Conservation (phyloP, 2,888 invertebrate species). For the Ganaspis brasiliensis region DNA sequence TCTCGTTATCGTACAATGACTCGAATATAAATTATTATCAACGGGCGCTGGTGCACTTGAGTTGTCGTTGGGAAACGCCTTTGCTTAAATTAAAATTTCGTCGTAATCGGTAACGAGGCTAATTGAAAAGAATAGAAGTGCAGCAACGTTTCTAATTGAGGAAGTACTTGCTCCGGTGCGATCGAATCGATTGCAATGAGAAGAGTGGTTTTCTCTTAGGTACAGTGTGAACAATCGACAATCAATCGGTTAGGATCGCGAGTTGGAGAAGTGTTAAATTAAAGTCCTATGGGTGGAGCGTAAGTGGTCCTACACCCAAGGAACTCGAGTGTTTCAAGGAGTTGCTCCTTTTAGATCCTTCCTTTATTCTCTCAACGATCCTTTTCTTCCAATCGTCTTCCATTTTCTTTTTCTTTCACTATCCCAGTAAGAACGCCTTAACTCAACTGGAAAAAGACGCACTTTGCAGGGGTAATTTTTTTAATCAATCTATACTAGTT, state of each 20-base stretch:
- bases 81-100: not conserved
- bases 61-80: not conserved
- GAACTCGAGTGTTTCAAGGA: conserved; percentile 28
- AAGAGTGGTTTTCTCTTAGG: conserved; percentile 24
- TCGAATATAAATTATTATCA: conserved; percentile 35
- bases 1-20: conserved; percentile 21
- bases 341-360: conserved; percentile 42
- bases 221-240: conserved; percentile 39
- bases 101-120: conserved; percentile 16
- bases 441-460: conserved; percentile 28
- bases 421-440: conserved; percentile 12
- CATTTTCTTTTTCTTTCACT: not conserved
- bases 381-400: conserved; percentile 27
- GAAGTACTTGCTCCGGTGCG: not conserved
- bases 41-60: not conserved
- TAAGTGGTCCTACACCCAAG: conserved; percentile 31
- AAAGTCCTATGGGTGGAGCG: conserved; percentile 30
- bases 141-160: conserved; percentile 29
- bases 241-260: conserved; percentile 41
- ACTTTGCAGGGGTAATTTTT: conserved; percentile 36
- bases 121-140: conserved; percentile 20
- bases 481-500: not conserved
- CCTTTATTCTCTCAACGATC: conserved; percentile 15
- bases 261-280: conserved; percentile 39
- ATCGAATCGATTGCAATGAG: conserved; percentile 14